These are phyloP conservation scores for Ammodytes marinus DNA, from an alignment of 2,113 vertebrate species.

Conservation along the genomic window DNA sequence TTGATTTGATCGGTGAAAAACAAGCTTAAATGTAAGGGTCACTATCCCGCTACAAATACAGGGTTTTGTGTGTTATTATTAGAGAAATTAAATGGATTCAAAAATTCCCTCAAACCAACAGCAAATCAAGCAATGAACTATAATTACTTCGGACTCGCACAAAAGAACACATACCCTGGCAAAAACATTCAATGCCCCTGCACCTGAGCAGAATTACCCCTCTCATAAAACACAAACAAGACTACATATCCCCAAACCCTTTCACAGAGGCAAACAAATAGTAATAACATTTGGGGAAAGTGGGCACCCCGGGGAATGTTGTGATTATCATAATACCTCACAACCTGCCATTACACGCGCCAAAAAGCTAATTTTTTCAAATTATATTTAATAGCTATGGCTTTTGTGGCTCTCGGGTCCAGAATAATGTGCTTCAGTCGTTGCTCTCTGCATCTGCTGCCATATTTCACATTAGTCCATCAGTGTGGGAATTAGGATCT, in stretches of 20 bases:
- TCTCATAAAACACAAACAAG: conserved; percentile 58
- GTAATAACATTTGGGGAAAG: conserved; percentile 65
- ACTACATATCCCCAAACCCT: conserved; percentile 46
- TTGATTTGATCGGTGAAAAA: conserved; percentile 1
- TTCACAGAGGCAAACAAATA: conserved; percentile 63
- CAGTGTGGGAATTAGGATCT: conserved; percentile 63
- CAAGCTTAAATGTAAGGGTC: neutral
- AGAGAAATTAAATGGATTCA: conserved; percentile 29
- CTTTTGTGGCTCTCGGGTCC: conserved; percentile 68
- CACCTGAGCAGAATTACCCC: conserved; percentile 60
- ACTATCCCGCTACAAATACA: neutral
- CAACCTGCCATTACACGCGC: conserved; percentile 62
- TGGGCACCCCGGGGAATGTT: conserved; percentile 59
- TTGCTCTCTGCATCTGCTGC: conserved; percentile 76
- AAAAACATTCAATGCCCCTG: conserved; percentile 44
- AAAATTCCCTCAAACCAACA: conserved; percentile 32
- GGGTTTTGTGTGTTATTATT: neutral
- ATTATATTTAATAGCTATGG: conserved; percentile 77
- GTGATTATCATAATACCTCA: conserved; percentile 79
- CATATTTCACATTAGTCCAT: conserved; percentile 77
- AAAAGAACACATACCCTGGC: conserved; percentile 48
- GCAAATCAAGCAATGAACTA: conserved; percentile 38
- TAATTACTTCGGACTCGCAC: conserved; percentile 57
- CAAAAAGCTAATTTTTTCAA: conserved; percentile 75
- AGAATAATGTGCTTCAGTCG: conserved; percentile 67